These are phyloP conservation scores for Gadopsis marmoratus DNA, from an alignment of 2,797 vertebrate genomes.

Conservation along the genomic window DNA sequence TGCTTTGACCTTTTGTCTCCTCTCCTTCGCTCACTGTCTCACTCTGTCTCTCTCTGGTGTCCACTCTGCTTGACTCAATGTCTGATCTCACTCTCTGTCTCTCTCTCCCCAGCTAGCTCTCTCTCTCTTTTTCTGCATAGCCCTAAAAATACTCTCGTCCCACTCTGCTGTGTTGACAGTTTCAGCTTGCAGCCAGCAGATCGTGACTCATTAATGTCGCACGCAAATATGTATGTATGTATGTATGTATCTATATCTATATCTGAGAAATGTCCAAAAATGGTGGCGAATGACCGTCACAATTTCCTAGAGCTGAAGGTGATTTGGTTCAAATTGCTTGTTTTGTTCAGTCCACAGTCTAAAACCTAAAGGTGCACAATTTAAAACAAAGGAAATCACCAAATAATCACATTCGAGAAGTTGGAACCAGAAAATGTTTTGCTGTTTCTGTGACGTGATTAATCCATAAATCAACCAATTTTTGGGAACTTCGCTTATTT, in stretches of 20 bases:
- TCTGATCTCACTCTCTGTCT: neutral
- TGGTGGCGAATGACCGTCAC: neutral
- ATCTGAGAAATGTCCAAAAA: neutral
- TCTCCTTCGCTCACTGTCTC: constrained; percentile 16
- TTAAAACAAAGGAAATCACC: neutral
- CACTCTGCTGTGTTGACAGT: constrained; percentile 39
- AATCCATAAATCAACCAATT: neutral
- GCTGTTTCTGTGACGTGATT: neutral
- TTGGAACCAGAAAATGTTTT: no score
- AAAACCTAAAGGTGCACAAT: neutral
- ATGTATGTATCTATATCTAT: no score
- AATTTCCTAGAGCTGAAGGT: neutral
- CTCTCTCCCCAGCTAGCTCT: no score
- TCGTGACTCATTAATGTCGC: constrained; percentile 63
- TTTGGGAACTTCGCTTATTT: neutral
- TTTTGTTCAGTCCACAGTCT: neutral
- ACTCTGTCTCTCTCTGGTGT: constrained; percentile 18
- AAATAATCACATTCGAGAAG: neutral
- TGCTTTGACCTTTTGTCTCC: constrained; percentile 34
- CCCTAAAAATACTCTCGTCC: constrained; percentile 38
- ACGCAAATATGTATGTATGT: no score
- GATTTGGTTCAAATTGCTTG: neutral
- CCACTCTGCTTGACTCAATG: constrained; percentile 28
- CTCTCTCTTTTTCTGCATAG: constrained; percentile 1
- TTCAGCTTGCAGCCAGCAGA: constrained; percentile 40